Conservation (phyloP, 2,113 vertebrate species). For the Furnarius figulus region DNA sequence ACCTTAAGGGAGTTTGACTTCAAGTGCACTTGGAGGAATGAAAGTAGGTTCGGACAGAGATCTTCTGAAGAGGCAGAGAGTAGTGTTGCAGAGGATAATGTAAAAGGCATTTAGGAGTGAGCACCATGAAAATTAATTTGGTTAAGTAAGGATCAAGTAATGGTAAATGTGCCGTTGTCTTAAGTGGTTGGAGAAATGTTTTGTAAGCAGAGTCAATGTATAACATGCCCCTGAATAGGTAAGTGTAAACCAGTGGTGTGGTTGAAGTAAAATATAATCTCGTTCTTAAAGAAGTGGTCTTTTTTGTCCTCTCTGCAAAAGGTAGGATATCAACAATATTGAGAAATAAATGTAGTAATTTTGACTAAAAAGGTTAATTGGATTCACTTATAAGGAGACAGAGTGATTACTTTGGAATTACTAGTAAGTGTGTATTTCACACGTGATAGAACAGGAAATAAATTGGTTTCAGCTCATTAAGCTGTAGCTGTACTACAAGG, state of each 20-base stretch:
- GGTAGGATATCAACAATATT: neutral
- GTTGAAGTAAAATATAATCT: neutral
- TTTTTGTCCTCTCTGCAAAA: neutral
- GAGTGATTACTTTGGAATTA: neutral
- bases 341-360: neutral
- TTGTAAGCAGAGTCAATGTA: neutral
- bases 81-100: neutral
- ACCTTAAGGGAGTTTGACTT: neutral
- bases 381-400: neutral
- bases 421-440: neutral
- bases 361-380: neutral
- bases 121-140: neutral
- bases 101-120: neutral
- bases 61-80: neutral
- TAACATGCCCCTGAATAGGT: neutral
- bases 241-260: neutral
- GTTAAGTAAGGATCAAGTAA: neutral
- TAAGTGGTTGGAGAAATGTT: neutral
- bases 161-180: neutral
- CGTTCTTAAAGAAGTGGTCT: neutral
- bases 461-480: neutral
- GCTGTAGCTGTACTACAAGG: neutral
- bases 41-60: neutral
- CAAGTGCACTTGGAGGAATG: neutral
- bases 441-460: neutral